These are phyloP conservation scores for Penaeus vannamei DNA, from an alignment of 1,140 invertebrate genomes.

Conservation along the genomic window DNA sequence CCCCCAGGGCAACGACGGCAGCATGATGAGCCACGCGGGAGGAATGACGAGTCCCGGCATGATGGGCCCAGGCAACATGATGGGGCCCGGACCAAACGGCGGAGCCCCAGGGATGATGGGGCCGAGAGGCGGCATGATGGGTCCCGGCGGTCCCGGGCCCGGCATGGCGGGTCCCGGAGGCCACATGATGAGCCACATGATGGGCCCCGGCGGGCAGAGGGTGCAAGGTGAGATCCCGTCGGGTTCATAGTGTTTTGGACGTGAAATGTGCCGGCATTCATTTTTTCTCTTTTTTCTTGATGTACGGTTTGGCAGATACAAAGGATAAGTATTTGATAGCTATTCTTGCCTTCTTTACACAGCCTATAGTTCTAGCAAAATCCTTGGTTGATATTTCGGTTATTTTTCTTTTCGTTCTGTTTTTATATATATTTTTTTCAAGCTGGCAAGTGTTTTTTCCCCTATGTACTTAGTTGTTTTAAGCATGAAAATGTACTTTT, in stretches of 20 bases:
- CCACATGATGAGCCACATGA: conserved; percentile 68
- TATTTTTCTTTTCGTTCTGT: not conserved
- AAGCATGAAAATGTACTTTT: no score
- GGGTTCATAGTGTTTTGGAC: not conserved
- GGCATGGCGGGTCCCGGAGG: conserved; percentile 46
- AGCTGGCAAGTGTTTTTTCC: not conserved
- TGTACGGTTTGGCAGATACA: not conserved
- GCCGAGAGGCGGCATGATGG: conserved; percentile 63
- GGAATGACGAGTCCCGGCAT: conserved; percentile 66
- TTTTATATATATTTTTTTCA: not conserved
- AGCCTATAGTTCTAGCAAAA: no score
- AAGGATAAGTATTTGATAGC: not conserved
- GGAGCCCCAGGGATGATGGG: conserved; percentile 65
- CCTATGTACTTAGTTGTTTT: no score
- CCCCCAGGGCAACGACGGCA: not conserved
- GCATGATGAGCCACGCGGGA: conserved; percentile 26
- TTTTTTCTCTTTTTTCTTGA: not conserved
- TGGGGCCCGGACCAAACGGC: conserved; percentile 61
- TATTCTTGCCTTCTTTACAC: not conserved
- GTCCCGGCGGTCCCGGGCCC: conserved; percentile 41
- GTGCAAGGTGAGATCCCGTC: conserved; percentile 24
- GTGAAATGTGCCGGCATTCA: not conserved
- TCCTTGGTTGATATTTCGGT: not conserved
- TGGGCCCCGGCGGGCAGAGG: conserved; percentile 62
- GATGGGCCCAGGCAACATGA: conserved; percentile 69